These are phyloP conservation scores for Eristalis arbustorum DNA, from an alignment of 2,888 invertebrate species.

Conservation along the genomic window DNA sequence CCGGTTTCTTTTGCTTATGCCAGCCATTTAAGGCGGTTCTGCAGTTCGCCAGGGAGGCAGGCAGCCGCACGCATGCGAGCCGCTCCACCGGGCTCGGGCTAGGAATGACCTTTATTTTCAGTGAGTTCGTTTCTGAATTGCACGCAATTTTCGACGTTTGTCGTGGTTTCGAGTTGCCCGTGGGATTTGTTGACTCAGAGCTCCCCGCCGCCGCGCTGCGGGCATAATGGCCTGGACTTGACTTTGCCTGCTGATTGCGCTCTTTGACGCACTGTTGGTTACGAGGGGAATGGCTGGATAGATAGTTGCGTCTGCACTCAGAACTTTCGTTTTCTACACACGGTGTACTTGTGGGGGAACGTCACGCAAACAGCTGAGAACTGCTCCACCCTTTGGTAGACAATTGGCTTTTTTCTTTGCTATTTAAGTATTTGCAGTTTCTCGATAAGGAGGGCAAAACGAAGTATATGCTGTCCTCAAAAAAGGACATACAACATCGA, in stretches of 20 bases:
- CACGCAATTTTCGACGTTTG: slow-evolving; percentile 13
- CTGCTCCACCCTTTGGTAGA: too few relatives aligned
- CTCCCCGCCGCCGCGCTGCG: background rate
- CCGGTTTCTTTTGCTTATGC: background rate
- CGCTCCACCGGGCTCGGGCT: background rate
- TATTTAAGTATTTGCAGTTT: too few relatives aligned
- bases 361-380: too few relatives aligned
- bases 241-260: background rate
- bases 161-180: slow-evolving; percentile 12
- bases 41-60: background rate
- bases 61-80: background rate
- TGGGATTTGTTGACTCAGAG: slow-evolving; percentile 6
- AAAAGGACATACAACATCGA: too few relatives aligned
- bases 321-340: background rate
- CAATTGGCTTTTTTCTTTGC: too few relatives aligned
- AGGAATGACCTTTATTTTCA: slow-evolving; percentile 32
- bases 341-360: background rate
- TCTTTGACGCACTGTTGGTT: background rate
- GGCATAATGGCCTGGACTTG: background rate
- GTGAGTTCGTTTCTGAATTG: slow-evolving; percentile 4
- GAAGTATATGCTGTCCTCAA: too few relatives aligned
- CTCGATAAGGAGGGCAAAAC: too few relatives aligned
- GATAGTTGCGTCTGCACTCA: background rate
- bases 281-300: background rate
- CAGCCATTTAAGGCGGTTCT: slow-evolving; percentile 6